Base-by-base conservation (phyloP, 2,797 vertebrate genomes). In the Eulemur coronatus region DNA sequence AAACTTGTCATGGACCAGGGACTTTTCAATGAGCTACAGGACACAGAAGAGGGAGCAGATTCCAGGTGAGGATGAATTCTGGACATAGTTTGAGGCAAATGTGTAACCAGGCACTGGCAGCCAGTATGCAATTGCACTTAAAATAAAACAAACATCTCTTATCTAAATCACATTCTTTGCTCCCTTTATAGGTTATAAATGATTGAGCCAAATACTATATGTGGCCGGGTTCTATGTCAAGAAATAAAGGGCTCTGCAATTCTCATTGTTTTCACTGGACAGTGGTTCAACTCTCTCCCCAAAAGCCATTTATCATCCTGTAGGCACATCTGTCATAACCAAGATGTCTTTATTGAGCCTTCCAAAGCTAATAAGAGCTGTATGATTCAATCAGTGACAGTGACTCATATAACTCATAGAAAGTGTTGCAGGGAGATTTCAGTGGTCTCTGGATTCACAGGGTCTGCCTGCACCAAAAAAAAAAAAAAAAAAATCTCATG, bases 351-450 rank as follows among this genome's bases (percentile, higher is more conserved):
- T 97, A 96, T 81, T 92, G 95, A 98, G 88, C 72, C 89, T 94
- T 86, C 79, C 93, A 96, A 97, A 91, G 96, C 91, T 97, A 96
- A 93, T 91, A 92, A 97, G 94, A 98, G 65, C 41, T 96, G 75
- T 97, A 75, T 94, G 96, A 98, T 61, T 95, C 75, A 93, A 67
- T 96, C 93, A 91, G 76, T 93, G 86, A 96, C 88, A 94, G 85
- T 85, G 55, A 92, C 94, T 94, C 87, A 82, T 76, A 59, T 76
- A 96, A 85, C 78, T 86, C 63, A 52, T 41, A 94, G 82, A 86
- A 97, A 96, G 52, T 65, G 22, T 76, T 94, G 46, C 94, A 3
- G 0, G 43, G 0, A 0, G 22, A 63, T 88, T 97, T 96, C 76
- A 93, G 86, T 46, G 75, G 93, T 3, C 92, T 96, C 88, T 18